Conservation (phyloP, 2,888 invertebrate genomes). For the Vandiemenella viatica region DNA sequence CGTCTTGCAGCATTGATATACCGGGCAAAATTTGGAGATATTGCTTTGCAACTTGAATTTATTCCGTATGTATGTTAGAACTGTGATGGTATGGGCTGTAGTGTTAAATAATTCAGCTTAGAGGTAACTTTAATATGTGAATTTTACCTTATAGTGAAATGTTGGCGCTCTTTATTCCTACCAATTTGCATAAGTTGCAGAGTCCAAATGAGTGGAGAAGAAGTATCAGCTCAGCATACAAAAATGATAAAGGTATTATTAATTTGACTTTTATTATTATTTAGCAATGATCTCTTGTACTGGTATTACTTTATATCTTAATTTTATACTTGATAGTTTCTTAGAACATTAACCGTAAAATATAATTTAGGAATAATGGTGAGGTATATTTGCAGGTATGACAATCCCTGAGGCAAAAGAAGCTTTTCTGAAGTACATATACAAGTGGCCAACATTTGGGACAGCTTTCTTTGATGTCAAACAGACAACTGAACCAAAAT, state of each 20-base stretch:
- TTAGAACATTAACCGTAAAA: neutral
- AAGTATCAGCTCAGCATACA: constrained; percentile 45
- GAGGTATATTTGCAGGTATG: constrained; percentile 36
- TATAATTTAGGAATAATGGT: too few species aligned
- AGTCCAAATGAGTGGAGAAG: constrained; percentile 72
- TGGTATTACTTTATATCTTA: neutral
- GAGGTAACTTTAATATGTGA: too few species aligned
- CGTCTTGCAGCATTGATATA: constrained; percentile 68
- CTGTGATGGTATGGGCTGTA: too few species aligned
- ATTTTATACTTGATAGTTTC: neutral
- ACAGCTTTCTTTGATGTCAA: constrained; percentile 91
- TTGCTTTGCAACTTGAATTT: constrained; percentile 38
- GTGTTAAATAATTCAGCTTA: too few species aligned
- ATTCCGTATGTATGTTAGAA: constrained; percentile 42
- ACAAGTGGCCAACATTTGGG: constrained; percentile 77
- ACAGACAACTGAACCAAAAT: constrained; percentile 73
- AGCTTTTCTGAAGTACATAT: constrained; percentile 60
- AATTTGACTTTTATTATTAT: too few species aligned
- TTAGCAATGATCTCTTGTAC: neutral
- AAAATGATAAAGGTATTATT: constrained; percentile 39
- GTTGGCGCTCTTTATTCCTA: constrained; percentile 67
- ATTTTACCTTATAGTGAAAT: too few species aligned
- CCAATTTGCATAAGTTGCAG: constrained; percentile 57
- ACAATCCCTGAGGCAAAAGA: constrained; percentile 62
- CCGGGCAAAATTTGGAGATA: constrained; percentile 56